phyloP scores from a whole-genome alignment of 1,140 invertebrate species.

The Leguminivora glycinivorella region DNA sequence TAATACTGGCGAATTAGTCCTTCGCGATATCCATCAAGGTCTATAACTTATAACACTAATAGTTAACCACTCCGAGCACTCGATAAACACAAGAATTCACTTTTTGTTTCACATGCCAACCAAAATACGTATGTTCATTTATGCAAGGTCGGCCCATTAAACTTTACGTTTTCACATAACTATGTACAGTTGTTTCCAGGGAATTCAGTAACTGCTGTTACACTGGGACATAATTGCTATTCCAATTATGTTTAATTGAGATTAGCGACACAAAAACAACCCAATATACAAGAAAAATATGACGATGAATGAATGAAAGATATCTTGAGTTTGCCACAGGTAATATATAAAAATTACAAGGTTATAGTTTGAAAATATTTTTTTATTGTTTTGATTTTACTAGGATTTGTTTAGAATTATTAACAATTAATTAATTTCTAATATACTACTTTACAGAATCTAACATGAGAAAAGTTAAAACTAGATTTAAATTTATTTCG shows the following conservation, averaged over 20 bases:
- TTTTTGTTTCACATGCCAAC: conserved; percentile 46
- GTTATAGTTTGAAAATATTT: not conserved
- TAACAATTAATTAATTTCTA: not conserved
- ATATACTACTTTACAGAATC: no score
- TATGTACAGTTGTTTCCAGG: conserved; percentile 26
- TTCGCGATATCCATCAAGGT: conserved; percentile 49
- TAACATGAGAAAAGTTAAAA: not conserved
- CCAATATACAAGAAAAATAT: conserved; percentile 50
- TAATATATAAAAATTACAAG: not conserved
- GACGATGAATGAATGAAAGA: conserved; percentile 37
- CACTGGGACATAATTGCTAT: conserved; percentile 26
- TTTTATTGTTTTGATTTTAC: no score
- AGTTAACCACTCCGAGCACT: conserved; percentile 30
- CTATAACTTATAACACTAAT: conserved; percentile 40
- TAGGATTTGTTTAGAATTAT: no score
- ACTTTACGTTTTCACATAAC: conserved; percentile 30
- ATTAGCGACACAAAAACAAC: conserved; percentile 53
- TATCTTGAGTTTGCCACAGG: not conserved
- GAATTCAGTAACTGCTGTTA: conserved; percentile 17
- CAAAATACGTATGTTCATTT: conserved; percentile 42
- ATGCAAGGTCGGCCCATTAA: conserved; percentile 57
- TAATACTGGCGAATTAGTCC: conserved; percentile 62
- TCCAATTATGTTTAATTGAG: conserved; percentile 33
- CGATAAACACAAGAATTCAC: conserved; percentile 37
- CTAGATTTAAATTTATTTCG: not conserved